Conservation (phyloP, 2,113 vertebrate species). For the Urocynchramus pylzowi region DNA sequence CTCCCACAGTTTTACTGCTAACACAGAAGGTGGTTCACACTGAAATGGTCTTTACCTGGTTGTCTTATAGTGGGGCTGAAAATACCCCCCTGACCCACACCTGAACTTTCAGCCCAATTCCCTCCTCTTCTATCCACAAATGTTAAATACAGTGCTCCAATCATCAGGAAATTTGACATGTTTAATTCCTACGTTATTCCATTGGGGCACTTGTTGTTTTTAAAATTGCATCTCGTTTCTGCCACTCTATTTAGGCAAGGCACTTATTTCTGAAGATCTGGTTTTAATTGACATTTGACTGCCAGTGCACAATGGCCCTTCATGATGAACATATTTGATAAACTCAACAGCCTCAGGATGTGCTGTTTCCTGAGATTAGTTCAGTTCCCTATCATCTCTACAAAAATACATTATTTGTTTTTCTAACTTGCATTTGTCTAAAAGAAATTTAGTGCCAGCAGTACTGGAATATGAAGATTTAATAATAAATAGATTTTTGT, state of each 20-base stretch:
- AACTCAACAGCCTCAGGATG: background rate
- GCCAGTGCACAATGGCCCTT: background rate
- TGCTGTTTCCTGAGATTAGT: background rate
- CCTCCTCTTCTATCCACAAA: background rate
- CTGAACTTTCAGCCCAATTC: background rate
- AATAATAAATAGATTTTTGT: background rate
- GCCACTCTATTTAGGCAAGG: background rate
- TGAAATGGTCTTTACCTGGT: background rate
- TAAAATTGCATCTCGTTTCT: background rate
- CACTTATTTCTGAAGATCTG: background rate
- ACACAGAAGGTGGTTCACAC: background rate
- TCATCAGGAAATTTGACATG: background rate
- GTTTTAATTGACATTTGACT: background rate
- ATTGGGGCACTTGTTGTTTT: background rate
- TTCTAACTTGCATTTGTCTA: background rate
- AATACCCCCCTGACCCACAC: background rate
- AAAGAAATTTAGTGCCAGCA: background rate
- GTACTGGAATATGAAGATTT: background rate
- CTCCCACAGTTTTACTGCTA: background rate
- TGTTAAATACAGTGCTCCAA: background rate
- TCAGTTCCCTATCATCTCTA: background rate
- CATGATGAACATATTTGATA: background rate
- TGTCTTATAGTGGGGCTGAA: background rate
- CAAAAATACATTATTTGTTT: background rate
- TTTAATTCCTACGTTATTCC: background rate